phyloP scores from a whole-genome alignment of 2,888 invertebrate species.

The Incurvaria masculella region DNA sequence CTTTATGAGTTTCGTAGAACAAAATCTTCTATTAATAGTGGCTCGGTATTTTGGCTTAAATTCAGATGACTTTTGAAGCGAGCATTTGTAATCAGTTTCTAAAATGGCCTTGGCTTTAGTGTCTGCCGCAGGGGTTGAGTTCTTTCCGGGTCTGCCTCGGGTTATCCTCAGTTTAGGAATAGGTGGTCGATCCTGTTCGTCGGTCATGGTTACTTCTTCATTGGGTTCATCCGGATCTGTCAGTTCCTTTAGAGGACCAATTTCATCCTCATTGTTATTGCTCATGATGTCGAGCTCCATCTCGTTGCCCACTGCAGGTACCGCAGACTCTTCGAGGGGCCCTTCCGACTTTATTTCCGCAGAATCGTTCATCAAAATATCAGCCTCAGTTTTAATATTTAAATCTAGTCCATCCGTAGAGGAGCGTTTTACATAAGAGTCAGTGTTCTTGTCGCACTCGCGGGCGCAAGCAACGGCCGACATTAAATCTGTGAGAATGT shows the following conservation, averaged over 20 bases:
- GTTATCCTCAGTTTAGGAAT: constrained; percentile 52
- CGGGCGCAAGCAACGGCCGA: constrained; percentile 61
- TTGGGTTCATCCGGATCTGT: constrained; percentile 37
- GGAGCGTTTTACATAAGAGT: constrained; percentile 45
- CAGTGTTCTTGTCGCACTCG: constrained; percentile 53
- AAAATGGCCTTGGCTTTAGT: too few relatives aligned
- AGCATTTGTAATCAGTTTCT: constrained; percentile 49
- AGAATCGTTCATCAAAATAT: constrained; percentile 22
- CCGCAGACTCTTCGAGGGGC: constrained; percentile 51
- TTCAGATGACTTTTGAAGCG: constrained; percentile 40
- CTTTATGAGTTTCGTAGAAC: constrained; percentile 46
- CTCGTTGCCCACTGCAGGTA: constrained; percentile 50
- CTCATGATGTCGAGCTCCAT: constrained; percentile 49
- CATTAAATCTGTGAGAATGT: constrained; percentile 59
- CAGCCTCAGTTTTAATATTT: constrained; percentile 34
- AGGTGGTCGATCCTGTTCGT: constrained; percentile 32
- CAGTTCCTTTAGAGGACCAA: constrained; percentile 48
- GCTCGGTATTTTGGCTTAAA: constrained; percentile 48
- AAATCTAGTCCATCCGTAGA: constrained; percentile 32
- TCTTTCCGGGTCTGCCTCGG: constrained; percentile 37
- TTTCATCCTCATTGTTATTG: constrained; percentile 43
- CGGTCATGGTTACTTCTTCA: constrained; percentile 27
- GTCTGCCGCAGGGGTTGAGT: constrained; percentile 35
- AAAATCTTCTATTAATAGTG: constrained; percentile 62
- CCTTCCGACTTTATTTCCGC: constrained; percentile 46